These are phyloP conservation scores for Plebejus melissa DNA, from an alignment of 2,888 invertebrate species.

Conservation along the genomic window DNA sequence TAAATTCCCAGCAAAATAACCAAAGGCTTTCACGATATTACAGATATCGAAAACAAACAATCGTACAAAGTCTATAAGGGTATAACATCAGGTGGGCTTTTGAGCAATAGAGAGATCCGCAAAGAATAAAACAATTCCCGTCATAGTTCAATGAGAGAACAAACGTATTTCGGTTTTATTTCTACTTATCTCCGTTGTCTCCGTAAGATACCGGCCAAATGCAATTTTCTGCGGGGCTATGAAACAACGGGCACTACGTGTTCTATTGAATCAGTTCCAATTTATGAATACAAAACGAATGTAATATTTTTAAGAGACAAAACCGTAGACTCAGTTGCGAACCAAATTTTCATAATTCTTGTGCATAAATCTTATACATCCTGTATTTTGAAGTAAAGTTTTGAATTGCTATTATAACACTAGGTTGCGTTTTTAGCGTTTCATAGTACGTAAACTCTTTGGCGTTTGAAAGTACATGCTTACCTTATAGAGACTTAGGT, in stretches of 20 bases:
- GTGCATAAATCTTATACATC: not conserved
- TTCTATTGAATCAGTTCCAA: conserved; percentile 31
- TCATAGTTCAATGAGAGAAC: conserved; percentile 28
- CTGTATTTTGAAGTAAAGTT: not conserved
- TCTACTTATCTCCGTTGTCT: conserved; percentile 28
- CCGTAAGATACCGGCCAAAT: conserved; percentile 30
- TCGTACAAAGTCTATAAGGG: conserved; percentile 17
- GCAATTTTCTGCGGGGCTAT: conserved; percentile 29
- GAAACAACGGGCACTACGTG: conserved; percentile 28
- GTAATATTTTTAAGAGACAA: conserved; percentile 25
- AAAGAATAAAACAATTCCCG: conserved; percentile 7
- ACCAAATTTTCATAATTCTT: conserved; percentile 11
- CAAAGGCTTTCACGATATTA: conserved; percentile 17
- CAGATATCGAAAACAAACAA: conserved; percentile 11
- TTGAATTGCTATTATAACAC: not conserved
- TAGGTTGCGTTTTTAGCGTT: not conserved
- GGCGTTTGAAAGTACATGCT: too few relatives aligned
- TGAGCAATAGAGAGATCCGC: conserved; percentile 13
- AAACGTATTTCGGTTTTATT: conserved; percentile 29
- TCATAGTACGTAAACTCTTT: too few relatives aligned
- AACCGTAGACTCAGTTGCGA: not conserved
- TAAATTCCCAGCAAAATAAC: not conserved
- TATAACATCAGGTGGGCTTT: conserved; percentile 22
- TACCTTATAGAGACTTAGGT: too few relatives aligned
- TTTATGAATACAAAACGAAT: conserved; percentile 29